Percentiles rank a stretch among this genome's conserved stretches.
Conservation (phyloP, 2,888 invertebrate genomes). For the Leptopilina drosophilae region DNA sequence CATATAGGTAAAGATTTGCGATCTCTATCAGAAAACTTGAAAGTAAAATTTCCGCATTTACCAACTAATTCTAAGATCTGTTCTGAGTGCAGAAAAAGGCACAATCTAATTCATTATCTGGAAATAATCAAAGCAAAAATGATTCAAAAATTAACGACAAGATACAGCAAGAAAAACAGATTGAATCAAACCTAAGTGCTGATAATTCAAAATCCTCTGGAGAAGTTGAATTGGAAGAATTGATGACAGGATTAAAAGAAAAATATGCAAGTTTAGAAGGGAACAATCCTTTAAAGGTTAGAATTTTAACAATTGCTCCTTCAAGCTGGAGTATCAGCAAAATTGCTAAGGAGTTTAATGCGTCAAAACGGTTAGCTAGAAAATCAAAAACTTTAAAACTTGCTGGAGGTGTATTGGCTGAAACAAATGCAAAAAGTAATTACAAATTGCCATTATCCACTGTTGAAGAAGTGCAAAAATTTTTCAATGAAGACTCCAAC, state of each 20-base stretch:
- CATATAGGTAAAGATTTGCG: not conserved
- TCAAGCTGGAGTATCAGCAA: conserved; percentile 16
- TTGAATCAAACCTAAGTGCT: not conserved
- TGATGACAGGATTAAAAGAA: conserved; percentile 26
- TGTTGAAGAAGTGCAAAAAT: conserved; percentile 24
- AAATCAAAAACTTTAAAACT: not conserved
- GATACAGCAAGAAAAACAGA: not conserved
- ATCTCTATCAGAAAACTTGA: not conserved
- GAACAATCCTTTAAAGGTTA: conserved; percentile 29
- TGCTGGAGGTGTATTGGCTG: no score
- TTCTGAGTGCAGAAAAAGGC: not conserved
- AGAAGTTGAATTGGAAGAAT: conserved; percentile 19
- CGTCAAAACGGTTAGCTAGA: not conserved
- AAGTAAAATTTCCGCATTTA: not conserved
- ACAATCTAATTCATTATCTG: not conserved
- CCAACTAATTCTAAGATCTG: no score
- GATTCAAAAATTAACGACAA: not conserved
- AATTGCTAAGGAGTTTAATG: conserved; percentile 35
- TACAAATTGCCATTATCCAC: not conserved
- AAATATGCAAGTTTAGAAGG: conserved; percentile 35
- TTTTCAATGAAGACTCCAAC: conserved; percentile 37
- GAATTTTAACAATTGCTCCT: conserved; percentile 42
- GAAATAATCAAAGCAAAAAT: not conserved
- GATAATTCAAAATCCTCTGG: not conserved
- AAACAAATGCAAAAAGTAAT: not conserved